Base-by-base conservation (phyloP, 2,797 vertebrate genomes). In the Moxostoma hubbsi region DNA sequence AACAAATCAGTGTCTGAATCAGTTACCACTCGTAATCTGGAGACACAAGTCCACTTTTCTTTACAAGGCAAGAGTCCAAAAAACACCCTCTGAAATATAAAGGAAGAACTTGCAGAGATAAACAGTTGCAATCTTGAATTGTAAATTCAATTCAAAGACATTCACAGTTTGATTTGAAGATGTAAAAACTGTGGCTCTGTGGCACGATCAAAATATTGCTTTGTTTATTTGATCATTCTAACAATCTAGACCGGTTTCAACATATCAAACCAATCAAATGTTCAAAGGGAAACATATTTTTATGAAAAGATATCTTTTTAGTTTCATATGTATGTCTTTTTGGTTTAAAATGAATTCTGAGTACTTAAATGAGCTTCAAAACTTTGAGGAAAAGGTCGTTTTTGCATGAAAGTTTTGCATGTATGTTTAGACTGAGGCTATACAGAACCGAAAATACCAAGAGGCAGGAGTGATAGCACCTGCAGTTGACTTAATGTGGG, bases 401-500 rank as follows among this genome's bases (percentile, higher is more conserved):
- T 57, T 36, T 71, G 43, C 36, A 71, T 43, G 36, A 57, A 3
- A 46, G 36, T 57, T 71, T 71, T 57, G 36, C 53, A 71, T 71
- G 55, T 15, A 46, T 57, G 46, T 70, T 57, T 71, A 71, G 68
- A 57, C 54, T 46, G 68, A 71, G 43, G 68, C 53, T 71, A 71
- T 71, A n/a, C 43, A 57, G 68, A 46, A 70, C 36, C 36, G 7
- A 36, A 36, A 71, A 71, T 53, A 71, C 53, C 68, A 46, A 36
- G n/a, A 11, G 51, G 53, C 68, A 46, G n/a, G 6, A 57, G 68
- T 15, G 54, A 12, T 43, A 46, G 36, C 36, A 71, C 4, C 6
- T 57, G 68, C 68, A 46, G 36, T 46, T 57, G n/a, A 71, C 68
- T 71, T 71, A 57, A 71, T 57, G 53, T 57, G 68, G 57, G 53